Percentiles rank a stretch among this genome's conserved stretches.
Evolutionary conservation across 1,140 invertebrate genomes (phyloP).

Genomic region (Cydia splendana): DNA sequence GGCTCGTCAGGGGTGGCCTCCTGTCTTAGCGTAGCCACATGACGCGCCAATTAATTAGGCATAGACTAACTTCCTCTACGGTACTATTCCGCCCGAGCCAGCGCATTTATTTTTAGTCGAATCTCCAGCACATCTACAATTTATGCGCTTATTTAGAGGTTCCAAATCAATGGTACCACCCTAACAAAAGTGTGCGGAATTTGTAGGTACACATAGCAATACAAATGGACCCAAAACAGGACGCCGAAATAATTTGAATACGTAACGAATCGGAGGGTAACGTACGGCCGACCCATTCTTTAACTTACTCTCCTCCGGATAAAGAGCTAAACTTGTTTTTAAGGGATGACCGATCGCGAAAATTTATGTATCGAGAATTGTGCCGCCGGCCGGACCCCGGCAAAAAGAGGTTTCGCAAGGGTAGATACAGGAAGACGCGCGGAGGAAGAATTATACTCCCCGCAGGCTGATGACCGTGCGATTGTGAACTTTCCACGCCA

Average conservation of each 20-base stretch:
- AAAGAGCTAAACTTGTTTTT: constrained; percentile 79
- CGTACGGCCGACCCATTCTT: constrained; percentile 73
- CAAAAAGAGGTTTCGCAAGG: constrained; percentile 71
- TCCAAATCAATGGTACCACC: constrained; percentile 61
- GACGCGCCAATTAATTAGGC: constrained; percentile 70
- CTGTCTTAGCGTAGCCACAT: constrained; percentile 52
- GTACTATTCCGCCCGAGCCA: not conserved
- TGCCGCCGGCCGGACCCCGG: constrained; percentile 67
- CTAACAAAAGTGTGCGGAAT: constrained; percentile 58
- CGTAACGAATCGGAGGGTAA: constrained; percentile 77
- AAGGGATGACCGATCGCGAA: constrained; percentile 78
- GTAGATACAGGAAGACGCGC: constrained; percentile 74
- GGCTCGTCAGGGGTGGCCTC: constrained; percentile 56
- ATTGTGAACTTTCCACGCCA: constrained; percentile 79
- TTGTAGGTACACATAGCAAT: constrained; percentile 57
- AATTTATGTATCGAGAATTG: constrained; percentile 77
- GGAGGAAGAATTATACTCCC: constrained; percentile 76
- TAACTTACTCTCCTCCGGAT: constrained; percentile 73
- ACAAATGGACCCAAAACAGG: constrained; percentile 72
- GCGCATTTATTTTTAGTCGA: constrained; percentile 16
- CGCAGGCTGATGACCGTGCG: constrained; percentile 79
- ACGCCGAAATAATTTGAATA: constrained; percentile 78
- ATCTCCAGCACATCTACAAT: not conserved
- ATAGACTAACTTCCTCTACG: constrained; percentile 45
- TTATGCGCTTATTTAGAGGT: constrained; percentile 43